Conservation (phyloP, 2,113 vertebrate species). For the Mugil cephalus region DNA sequence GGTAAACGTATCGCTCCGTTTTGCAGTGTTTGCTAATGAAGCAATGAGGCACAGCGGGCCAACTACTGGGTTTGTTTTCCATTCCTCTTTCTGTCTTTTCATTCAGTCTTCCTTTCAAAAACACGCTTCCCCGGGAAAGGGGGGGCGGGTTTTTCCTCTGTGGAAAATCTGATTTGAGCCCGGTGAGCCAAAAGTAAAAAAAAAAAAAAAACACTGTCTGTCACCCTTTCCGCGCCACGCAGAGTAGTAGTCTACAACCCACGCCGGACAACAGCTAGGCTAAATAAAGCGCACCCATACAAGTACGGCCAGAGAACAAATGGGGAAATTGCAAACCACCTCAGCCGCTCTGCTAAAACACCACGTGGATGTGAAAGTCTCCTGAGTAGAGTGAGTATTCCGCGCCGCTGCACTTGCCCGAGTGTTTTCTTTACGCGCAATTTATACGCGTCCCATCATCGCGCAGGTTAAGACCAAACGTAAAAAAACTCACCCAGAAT, state of each 20-base stretch:
- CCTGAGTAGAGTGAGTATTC: background rate
- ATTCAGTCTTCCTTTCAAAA: conserved; percentile 79
- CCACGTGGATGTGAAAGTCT: conserved; percentile 31
- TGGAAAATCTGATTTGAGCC: conserved; percentile 86
- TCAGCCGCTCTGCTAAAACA: conserved; percentile 7
- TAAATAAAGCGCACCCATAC: background rate
- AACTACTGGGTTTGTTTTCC: conserved; percentile 59
- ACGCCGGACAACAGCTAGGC: background rate
- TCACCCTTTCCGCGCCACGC: conserved; percentile 64
- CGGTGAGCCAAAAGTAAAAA: conserved; percentile 61
- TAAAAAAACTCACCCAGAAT: conserved; percentile 91
- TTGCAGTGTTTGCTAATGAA: conserved; percentile 23
- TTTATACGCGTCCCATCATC: conserved; percentile 13
- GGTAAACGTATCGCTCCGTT: conserved; percentile 24
- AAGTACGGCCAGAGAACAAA: too few relatives aligned
- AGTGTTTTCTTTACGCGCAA: conserved; percentile 17
- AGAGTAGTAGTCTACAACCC: conserved; percentile 25
- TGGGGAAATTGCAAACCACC: background rate
- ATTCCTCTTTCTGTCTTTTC: conserved; percentile 64
- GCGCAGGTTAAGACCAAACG: background rate
- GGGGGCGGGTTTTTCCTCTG: conserved; percentile 80
- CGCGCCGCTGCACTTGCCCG: conserved; percentile 61
- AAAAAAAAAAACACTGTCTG: conserved; percentile 61
- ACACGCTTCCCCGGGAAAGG: conserved; percentile 76
- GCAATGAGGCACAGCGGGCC: conserved; percentile 12